Percentiles rank a stretch among this genome's conserved stretches.
Evolutionary conservation across 2,888 invertebrate species (phyloP).

Genomic region (Acanthosepion esculentum): DNA sequence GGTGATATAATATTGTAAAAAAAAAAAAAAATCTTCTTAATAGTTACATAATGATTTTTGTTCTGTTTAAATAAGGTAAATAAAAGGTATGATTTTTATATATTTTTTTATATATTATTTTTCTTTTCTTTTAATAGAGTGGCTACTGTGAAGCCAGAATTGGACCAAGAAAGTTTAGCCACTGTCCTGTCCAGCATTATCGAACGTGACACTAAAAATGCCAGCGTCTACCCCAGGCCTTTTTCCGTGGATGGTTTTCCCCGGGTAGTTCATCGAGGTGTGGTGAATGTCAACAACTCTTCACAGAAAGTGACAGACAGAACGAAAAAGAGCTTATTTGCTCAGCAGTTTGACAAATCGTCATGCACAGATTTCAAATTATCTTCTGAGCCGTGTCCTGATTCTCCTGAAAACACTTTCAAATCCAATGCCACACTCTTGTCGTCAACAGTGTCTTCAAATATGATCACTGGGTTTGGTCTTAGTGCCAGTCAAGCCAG

Average conservation of each 20-base stretch:
- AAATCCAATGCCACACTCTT: not conserved
- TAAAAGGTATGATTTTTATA: not conserved
- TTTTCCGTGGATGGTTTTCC: slow-evolving; percentile 50
- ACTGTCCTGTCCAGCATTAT: slow-evolving; percentile 68
- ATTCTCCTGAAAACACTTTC: not conserved
- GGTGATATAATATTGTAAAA: no score
- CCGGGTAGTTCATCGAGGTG: not conserved
- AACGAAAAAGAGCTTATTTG: slow-evolving; percentile 71
- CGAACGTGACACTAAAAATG: slow-evolving; percentile 65
- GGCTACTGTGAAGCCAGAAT: not conserved
- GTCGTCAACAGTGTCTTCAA: not conserved
- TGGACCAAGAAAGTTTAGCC: slow-evolving; percentile 56
- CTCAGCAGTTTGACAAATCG: slow-evolving; percentile 65
- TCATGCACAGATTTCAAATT: slow-evolving; percentile 53
- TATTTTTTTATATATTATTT: not conserved
- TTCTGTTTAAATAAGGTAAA: no score
- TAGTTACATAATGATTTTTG: no score
- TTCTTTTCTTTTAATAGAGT: slow-evolving; percentile 43
- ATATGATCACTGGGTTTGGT: slow-evolving; percentile 60
- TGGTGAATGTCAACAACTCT: not conserved
- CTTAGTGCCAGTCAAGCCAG: slow-evolving; percentile 64
- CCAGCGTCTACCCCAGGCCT: slow-evolving; percentile 51
- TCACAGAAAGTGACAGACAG: slow-evolving; percentile 37
- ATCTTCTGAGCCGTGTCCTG: not conserved
- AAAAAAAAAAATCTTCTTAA: no score